Percentiles rank a stretch among this genome's conserved stretches.
phyloP scores from a whole-genome alignment of 2,797 vertebrate genomes.

The Argentina silus region DNA sequence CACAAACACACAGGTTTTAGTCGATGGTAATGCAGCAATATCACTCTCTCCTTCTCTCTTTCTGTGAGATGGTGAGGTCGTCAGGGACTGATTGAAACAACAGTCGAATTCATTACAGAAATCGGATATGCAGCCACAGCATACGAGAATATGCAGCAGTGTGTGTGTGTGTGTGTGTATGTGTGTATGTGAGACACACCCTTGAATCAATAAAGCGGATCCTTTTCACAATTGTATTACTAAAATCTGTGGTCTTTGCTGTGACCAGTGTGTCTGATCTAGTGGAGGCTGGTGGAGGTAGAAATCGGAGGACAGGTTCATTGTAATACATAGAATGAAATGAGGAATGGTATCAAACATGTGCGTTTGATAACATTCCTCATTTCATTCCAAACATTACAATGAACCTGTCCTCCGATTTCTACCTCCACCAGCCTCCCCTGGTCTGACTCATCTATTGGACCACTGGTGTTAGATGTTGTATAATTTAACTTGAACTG shows the following conservation, averaged over 20 bases:
- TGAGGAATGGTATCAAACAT: too few species aligned
- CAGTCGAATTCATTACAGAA: background rate
- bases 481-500: background rate
- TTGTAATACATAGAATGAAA: too few species aligned
- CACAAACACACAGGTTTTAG: background rate
- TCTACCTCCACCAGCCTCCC: too few species aligned
- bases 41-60: too few species aligned
- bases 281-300: too few species aligned
- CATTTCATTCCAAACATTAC: background rate
- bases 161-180: background rate
- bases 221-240: too few species aligned
- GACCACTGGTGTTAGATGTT: too few species aligned
- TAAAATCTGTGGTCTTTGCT: too few species aligned
- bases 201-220: background rate
- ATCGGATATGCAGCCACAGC: background rate
- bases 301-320: too few species aligned
- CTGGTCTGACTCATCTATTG: too few species aligned
- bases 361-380: too few species aligned
- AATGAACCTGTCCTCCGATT: constrained; percentile 38
- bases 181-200: background rate
- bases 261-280: too few species aligned
- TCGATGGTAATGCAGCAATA: background rate
- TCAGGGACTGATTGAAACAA: constrained; percentile 1
- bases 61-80: background rate
- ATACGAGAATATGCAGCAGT: background rate